Conservation (phyloP, 1,140 invertebrate species). For the Drosophila murphyi region DNA sequence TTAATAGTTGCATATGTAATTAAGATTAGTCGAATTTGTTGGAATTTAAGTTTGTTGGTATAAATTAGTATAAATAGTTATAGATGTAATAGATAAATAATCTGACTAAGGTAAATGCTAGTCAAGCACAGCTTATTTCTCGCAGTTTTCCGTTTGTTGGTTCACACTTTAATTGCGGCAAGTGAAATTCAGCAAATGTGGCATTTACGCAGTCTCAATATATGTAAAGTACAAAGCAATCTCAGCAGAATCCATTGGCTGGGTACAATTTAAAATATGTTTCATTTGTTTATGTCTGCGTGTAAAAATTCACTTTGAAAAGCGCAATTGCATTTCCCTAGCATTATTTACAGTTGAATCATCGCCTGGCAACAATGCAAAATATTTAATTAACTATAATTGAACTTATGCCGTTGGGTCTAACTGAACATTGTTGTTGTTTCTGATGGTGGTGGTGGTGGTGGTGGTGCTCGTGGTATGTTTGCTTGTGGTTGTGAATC, state of each 20-base stretch:
- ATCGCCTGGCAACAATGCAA: constrained; percentile 52
- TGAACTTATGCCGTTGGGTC: constrained; percentile 54
- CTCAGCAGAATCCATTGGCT: constrained; percentile 21
- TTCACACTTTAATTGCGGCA: constrained; percentile 60
- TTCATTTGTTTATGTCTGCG: background rate
- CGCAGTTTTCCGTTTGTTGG: background rate
- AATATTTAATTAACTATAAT: constrained; percentile 84
- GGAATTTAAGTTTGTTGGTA: too few species aligned
- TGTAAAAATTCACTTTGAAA: background rate
- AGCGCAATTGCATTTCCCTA: constrained; percentile 26
- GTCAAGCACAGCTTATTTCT: background rate
- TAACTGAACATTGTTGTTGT: constrained; percentile 34
- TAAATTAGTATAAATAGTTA: too few species aligned
- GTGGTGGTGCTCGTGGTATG: background rate
- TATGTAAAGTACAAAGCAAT: constrained; percentile 5
- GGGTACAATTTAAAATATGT: background rate
- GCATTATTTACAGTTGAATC: constrained; percentile 68
- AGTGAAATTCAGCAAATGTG: constrained; percentile 22
- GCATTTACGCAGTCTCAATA: constrained; percentile 25
- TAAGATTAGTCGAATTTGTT: too few species aligned
- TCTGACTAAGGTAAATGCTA: background rate
- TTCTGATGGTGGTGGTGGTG: background rate
- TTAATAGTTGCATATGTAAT: too few species aligned
- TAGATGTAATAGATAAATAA: too few species aligned
- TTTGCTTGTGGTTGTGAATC: constrained; percentile 24